Evolutionary conservation across 2,888 invertebrate species (phyloP).

Genomic region (Dasypogon diadema): DNA sequence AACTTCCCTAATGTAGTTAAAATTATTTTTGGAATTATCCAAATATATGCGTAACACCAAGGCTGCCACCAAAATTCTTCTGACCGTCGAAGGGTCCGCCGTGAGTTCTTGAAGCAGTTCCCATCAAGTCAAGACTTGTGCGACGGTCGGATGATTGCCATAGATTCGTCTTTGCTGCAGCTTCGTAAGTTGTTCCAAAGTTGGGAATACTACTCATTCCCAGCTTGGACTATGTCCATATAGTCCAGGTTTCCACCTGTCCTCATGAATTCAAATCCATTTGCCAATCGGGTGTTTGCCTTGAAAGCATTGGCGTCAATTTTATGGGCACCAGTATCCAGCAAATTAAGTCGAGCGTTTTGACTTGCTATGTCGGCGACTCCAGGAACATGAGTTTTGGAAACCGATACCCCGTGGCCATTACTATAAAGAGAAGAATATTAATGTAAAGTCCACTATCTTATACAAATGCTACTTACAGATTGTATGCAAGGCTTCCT

Average conservation of each 20-base stretch:
- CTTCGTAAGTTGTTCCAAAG: slow-evolving; percentile 60
- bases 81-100: slow-evolving; percentile 59
- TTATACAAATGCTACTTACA: slow-evolving; percentile 47
- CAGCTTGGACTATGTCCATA: too few species aligned
- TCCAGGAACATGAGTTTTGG: slow-evolving; percentile 60
- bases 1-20: too few species aligned
- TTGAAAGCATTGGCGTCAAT: slow-evolving; percentile 60
- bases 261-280: slow-evolving; percentile 53
- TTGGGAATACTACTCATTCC: slow-evolving; percentile 61
- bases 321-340: slow-evolving; percentile 57
- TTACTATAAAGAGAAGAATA: too few species aligned
- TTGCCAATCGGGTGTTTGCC: slow-evolving; percentile 61
- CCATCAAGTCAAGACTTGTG: slow-evolving; percentile 61
- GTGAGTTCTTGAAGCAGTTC: slow-evolving; percentile 60
- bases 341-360: slow-evolving; percentile 60
- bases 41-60: slow-evolving; percentile 60
- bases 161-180: slow-evolving; percentile 61
- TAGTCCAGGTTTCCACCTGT: slow-evolving; percentile 47
- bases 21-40: too few species aligned
- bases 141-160: slow-evolving; percentile 60
- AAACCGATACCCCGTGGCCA: slow-evolving; percentile 60
- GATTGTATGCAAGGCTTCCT: slow-evolving; percentile 23
- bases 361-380: slow-evolving; percentile 58
- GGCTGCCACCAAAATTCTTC: slow-evolving; percentile 58
- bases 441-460: too few species aligned